phyloP scores from a whole-genome alignment of 2,888 invertebrate genomes.

The Agriopis aurantiaria region DNA sequence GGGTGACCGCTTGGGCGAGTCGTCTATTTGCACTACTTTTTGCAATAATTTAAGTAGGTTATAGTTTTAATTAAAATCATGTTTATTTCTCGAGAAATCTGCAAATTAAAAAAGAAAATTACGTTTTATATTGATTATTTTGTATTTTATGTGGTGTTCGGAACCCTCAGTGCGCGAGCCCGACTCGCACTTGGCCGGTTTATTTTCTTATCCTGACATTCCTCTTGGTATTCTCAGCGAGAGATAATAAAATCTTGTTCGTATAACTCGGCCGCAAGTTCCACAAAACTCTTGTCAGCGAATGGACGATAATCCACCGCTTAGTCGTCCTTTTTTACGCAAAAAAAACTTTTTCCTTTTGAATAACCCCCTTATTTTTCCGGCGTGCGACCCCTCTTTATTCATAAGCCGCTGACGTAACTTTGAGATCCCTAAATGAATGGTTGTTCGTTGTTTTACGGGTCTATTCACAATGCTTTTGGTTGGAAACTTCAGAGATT shows the following conservation, averaged over 20 bases:
- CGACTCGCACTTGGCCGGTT: no score
- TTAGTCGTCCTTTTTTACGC: slow-evolving; percentile 75
- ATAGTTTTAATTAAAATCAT: no score
- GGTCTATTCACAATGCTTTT: slow-evolving; percentile 83
- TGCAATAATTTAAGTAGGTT: no score
- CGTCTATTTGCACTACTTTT: no score
- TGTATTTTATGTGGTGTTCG: no score
- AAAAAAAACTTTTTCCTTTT: slow-evolving; percentile 78
- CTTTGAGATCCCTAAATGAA: slow-evolving; percentile 84
- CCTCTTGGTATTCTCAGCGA: slow-evolving; percentile 58
- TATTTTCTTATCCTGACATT: slow-evolving; percentile 58
- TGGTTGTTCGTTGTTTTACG: slow-evolving; percentile 86
- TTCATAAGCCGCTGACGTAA: slow-evolving; percentile 84
- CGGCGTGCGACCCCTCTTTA: slow-evolving; percentile 77
- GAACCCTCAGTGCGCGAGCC: no score
- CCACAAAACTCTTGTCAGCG: slow-evolving; percentile 80
- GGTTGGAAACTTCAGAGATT: slow-evolving; percentile 80
- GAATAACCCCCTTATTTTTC: slow-evolving; percentile 80
- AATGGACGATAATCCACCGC: slow-evolving; percentile 79
- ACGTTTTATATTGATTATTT: no score
- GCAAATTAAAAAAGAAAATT: no score
- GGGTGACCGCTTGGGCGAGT: no score
- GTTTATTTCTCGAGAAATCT: no score
- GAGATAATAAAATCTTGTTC: slow-evolving; percentile 73
- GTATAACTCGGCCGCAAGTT: slow-evolving; percentile 65